A percentile compares a stretch with the other conserved stretches of the same genome.
These are phyloP conservation scores for Petaurus breviceps DNA, from an alignment of 2,113 vertebrate genomes.

Conservation along the genomic window DNA sequence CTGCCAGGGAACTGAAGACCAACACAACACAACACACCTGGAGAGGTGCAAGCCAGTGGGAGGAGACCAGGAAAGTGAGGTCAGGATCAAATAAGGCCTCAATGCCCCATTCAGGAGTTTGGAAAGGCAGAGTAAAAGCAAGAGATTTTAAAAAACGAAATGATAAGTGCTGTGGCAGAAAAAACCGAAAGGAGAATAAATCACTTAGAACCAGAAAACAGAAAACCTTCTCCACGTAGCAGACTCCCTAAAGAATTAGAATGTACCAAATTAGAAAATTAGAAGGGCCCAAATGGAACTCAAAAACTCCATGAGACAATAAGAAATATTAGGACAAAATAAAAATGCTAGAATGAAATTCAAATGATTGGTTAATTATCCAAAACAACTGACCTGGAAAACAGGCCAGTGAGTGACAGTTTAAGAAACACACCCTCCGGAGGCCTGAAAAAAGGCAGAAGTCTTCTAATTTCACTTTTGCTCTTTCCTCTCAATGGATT, in stretches of 20 bases:
- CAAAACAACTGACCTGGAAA: background rate
- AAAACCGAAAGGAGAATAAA: background rate
- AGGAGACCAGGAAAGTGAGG: background rate
- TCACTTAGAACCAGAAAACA: background rate
- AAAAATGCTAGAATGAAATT: background rate
- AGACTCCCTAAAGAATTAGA: background rate
- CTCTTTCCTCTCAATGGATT: background rate
- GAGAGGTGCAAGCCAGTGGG: background rate
- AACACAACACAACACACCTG: background rate
- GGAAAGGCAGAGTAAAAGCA: background rate
- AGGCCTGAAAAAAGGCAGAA: background rate
- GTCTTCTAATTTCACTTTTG: background rate
- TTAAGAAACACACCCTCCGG: background rate
- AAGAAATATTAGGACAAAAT: background rate
- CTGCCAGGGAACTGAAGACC: background rate
- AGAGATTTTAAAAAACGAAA: background rate
- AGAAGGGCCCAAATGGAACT: background rate
- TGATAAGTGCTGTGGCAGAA: background rate
- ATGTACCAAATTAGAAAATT: background rate
- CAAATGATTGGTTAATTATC: background rate
- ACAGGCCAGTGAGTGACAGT: background rate
- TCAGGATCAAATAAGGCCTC: background rate
- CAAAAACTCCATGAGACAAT: background rate
- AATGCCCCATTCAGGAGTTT: background rate
- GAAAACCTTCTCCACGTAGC: background rate